These are phyloP conservation scores for Didymodactylos carnosus DNA, from an alignment of 2,888 invertebrate genomes.

Conservation along the genomic window DNA sequence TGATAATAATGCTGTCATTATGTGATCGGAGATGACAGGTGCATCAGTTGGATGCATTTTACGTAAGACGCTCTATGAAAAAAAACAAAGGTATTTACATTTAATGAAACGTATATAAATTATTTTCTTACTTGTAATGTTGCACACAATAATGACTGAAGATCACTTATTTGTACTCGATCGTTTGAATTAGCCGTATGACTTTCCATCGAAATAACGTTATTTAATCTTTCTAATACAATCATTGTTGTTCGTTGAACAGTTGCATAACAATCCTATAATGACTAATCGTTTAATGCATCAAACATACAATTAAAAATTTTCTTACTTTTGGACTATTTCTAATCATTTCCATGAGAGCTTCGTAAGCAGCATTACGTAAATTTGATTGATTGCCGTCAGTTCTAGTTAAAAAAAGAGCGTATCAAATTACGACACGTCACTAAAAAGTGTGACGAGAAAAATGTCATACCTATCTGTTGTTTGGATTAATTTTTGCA, in stretches of 20 bases:
- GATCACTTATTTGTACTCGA: slow-evolving; percentile 76
- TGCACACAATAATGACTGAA: slow-evolving; percentile 83
- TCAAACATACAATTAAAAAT: background rate
- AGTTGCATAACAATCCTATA: slow-evolving; percentile 67
- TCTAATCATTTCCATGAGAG: slow-evolving; percentile 97
- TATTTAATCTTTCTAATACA: slow-evolving; percentile 77
- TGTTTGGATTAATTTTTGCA: slow-evolving; percentile 69
- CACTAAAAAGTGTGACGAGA: background rate
- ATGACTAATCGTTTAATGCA: too few relatives aligned
- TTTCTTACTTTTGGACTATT: slow-evolving; percentile 55
- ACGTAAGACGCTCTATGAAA: slow-evolving; percentile 61
- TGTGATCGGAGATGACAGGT: slow-evolving; percentile 74
- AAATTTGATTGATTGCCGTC: slow-evolving; percentile 73
- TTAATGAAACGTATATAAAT: background rate
- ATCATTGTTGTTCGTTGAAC: slow-evolving; percentile 92
- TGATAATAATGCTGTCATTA: slow-evolving; percentile 80
- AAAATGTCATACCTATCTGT: slow-evolving; percentile 45
- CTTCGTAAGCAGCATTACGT: slow-evolving; percentile 89
- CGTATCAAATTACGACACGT: background rate
- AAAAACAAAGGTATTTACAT: background rate
- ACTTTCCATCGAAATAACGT: slow-evolving; percentile 74
- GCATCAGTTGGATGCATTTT: slow-evolving; percentile 85
- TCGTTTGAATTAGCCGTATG: slow-evolving; percentile 37
- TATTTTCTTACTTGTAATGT: slow-evolving; percentile 52
- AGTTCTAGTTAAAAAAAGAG: slow-evolving; percentile 36